Evolutionary conservation across 2,797 vertebrate species (phyloP).

Genomic region (Galagoides demidoff): DNA sequence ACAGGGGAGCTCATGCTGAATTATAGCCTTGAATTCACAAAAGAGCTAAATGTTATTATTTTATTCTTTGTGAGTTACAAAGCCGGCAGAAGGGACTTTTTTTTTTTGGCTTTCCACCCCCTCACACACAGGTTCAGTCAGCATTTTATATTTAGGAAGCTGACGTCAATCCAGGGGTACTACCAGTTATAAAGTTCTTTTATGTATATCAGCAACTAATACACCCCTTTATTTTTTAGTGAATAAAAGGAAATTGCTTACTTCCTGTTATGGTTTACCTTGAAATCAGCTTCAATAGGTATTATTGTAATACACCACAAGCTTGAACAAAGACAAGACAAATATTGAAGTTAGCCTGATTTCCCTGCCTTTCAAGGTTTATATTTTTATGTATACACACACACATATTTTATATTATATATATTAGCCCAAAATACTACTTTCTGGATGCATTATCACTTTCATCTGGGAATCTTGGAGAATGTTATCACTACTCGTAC

Average conservation of each 20-base stretch:
- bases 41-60: constrained; percentile 64
- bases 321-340: constrained; percentile 32
- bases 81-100: constrained; percentile 60
- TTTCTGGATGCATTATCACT: neutral
- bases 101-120: neutral
- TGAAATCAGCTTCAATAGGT: constrained; percentile 55
- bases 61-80: constrained; percentile 67
- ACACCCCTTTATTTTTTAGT: constrained; percentile 70
- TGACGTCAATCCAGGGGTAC: constrained; percentile 56
- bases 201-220: constrained; percentile 54
- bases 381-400: neutral
- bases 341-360: neutral
- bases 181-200: constrained; percentile 52
- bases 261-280: constrained; percentile 64
- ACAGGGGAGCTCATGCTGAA: constrained; percentile 10
- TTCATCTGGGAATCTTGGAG: neutral
- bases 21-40: constrained; percentile 59
- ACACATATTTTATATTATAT: too few species aligned
- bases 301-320: constrained; percentile 34
- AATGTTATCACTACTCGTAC: neutral
- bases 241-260: constrained; percentile 81
- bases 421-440: neutral
- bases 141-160: constrained; percentile 71
- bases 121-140: constrained; percentile 23
- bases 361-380: neutral